Conservation (phyloP, 2,797 vertebrate genomes). For the Sebastes cheni region DNA sequence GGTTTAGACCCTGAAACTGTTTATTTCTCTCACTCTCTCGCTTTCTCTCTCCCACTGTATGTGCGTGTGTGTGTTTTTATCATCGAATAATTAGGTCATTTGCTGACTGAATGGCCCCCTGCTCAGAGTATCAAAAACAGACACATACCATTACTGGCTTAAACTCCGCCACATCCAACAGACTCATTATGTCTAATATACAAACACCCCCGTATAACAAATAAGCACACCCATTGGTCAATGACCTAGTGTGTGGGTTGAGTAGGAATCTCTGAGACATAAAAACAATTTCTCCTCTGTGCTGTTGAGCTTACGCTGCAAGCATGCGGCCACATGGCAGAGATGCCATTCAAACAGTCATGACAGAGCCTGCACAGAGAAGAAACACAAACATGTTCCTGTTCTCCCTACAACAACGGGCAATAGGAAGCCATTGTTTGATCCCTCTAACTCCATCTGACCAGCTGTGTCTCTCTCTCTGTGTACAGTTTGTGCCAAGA, state of each 20-base stretch:
- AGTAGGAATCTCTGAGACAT: slow-evolving; percentile 77
- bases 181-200: slow-evolving; percentile 52
- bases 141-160: slow-evolving; percentile 33
- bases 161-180: slow-evolving; percentile 43
- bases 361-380: slow-evolving; percentile 44
- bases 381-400: slow-evolving; percentile 68
- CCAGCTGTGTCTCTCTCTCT: neutral
- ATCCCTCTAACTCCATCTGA: slow-evolving; percentile 14
- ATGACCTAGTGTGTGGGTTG: slow-evolving; percentile 73
- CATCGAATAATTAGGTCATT: slow-evolving; percentile 47
- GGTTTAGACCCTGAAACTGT: slow-evolving; percentile 12
- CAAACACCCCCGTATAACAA: slow-evolving; percentile 60
- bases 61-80: neutral
- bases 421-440: slow-evolving; percentile 51
- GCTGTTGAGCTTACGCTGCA: slow-evolving; percentile 75
- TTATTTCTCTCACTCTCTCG: slow-evolving; percentile 25
- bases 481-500: slow-evolving; percentile 10
- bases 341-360: slow-evolving; percentile 70
- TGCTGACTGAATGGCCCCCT: slow-evolving; percentile 28
- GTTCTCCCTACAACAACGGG: slow-evolving; percentile 48
- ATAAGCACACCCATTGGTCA: slow-evolving; percentile 56
- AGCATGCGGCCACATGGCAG: slow-evolving; percentile 74
- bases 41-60: slow-evolving; percentile 6
- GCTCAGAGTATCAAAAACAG: slow-evolving; percentile 41
- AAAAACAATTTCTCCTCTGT: slow-evolving; percentile 80